Evolutionary conservation across 1,140 invertebrate species (phyloP), one percentile per base, ranked within the genome.

Genomic region (Drosophila kanapiae): DNA sequence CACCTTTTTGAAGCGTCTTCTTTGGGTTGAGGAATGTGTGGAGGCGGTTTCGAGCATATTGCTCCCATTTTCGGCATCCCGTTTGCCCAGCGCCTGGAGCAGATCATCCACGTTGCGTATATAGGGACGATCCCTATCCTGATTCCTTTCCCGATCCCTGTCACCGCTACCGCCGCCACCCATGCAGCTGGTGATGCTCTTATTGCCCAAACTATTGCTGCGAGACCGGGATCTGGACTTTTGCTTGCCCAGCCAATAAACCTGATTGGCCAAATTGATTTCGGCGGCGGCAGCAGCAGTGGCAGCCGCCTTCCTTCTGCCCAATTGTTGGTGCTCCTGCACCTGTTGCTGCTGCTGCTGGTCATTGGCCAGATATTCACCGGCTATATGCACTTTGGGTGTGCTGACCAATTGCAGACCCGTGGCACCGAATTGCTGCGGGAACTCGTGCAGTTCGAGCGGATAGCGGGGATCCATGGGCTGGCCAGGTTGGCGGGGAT

Each of bases 101-200:
- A 92, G 56, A 77, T 92, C 91, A 45, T 92, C 91, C 40, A 92
- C 86, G 61, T 92, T 92, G 16, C 86, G 88, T 69, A 91, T 92
- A 27, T 77, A 91, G 8, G 76, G 80, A 16, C 82, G 62, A 35
- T 83, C 81, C 1, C 60, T 56, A 3, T 78, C 77, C 8, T 68
- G 45, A 18, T 75, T 65, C 1, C 47, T 29, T 6, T 79, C 78
- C 16, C 77, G 69, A 27, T 49, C 53, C 63, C 58, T 49, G 11
- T 58, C 58, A 14, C 53, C 58, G 1, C 72, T 57, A 9, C 78
- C 68, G n/a, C 74, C 64, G 31, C 69, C 58, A n/a, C 80, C 78
- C 14, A 81, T 81, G 71, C 83, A 91, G 47, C 87, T 84, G 53
- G 68, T 67, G 4, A 85, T 58, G 51, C 80, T 86, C 51, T 76